Evolutionary conservation across 2,888 invertebrate species (phyloP), one percentile per base, ranked within the genome.

Genomic region (Oscheius sp.): DNA sequence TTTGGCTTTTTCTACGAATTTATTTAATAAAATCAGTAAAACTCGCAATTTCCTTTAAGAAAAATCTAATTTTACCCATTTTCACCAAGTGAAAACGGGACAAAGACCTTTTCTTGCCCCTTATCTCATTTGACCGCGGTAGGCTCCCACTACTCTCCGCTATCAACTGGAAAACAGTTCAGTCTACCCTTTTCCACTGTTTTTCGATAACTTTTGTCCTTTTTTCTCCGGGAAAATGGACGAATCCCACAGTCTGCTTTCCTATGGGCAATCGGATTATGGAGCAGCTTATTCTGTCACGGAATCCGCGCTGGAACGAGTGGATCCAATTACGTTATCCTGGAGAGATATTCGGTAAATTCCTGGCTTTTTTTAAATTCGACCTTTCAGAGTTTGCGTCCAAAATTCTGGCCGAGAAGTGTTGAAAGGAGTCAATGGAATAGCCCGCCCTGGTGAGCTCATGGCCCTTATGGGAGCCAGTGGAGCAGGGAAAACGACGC

Each of bases 401-500:
- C 58, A 58, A 56, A 73, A 69, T 12, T 35, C 55, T 18, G 55
- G 56, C 6, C 59, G 74, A 12, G 75, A 76, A 41, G 74, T 82
- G 45, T 72, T 82, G 9, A 72, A 74, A 45, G 75, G 76, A 27
- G 82, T 83, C 1, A 79, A 77, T 27, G 87, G 87, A 16, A 72
- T 77, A 12, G 85, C 86, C 0, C 55, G 69, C 9, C 85, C 88
- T 1, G 87, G 88, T 21, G 83, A 88, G 71, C 74, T 87, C 35
- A 76, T 88, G 35, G 88, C 88, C 9, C 69, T 88, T 73, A 88
- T 88, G 88, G 88, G 87, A 43, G 85, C 87, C 12, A 90, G 90
- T 35, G 96, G 96, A 0, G 95, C 96, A 0, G 96, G 96, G 1
- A 97, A 97, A 90, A 96, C 96, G 0, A 96, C 96, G 0, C 92